Evolutionary conservation across 2,113 vertebrate genomes (phyloP).

Genomic region (Calyptommatus sinebrachiatus): DNA sequence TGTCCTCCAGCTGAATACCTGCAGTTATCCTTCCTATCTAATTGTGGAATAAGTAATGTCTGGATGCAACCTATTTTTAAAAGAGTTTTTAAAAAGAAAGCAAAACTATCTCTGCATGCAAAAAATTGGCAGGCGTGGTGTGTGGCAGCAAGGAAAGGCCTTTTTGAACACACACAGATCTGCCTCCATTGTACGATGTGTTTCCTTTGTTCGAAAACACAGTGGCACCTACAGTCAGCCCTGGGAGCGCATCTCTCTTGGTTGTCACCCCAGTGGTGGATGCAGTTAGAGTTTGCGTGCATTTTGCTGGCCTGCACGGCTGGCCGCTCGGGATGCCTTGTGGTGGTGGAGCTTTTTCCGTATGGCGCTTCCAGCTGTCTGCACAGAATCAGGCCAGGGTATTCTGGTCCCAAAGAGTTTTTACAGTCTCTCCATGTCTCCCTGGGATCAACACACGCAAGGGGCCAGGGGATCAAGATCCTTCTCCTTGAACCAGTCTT

Average conservation of each 20-base stretch:
- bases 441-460: background rate
- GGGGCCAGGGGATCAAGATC: background rate
- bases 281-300: background rate
- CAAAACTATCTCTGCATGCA: too few relatives aligned
- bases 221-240: background rate
- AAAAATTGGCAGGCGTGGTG: too few relatives aligned
- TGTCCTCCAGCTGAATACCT: too few relatives aligned
- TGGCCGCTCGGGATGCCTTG: background rate
- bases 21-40: too few relatives aligned
- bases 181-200: background rate
- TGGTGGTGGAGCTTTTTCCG: background rate
- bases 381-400: background rate
- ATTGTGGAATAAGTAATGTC: too few relatives aligned
- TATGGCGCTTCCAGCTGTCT: conserved; percentile 28
- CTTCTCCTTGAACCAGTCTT: background rate
- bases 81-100: too few relatives aligned
- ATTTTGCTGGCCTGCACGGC: background rate
- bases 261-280: background rate
- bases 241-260: background rate
- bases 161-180: too few relatives aligned
- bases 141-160: too few relatives aligned
- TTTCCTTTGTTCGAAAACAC: background rate
- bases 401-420: conserved; percentile 7
- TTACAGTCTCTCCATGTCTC: background rate
- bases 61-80: too few relatives aligned